A percentile compares a stretch with the other conserved stretches of the same genome.
Conservation (phyloP, 2,888 invertebrate genomes). For the Drosophila putrida region DNA sequence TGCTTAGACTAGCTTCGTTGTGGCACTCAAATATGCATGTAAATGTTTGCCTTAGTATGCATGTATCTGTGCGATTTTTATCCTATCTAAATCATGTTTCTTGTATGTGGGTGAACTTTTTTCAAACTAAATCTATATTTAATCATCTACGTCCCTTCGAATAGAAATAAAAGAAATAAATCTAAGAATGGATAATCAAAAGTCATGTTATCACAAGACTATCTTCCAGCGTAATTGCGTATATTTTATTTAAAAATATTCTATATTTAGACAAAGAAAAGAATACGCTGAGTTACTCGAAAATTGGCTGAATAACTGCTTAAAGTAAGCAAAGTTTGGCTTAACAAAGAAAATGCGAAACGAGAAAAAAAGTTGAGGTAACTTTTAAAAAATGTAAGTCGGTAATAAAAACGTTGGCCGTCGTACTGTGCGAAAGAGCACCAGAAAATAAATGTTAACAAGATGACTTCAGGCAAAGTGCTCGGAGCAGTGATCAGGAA, state of each 20-base stretch:
- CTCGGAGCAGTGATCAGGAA: conserved; percentile 31
- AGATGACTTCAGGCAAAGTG: conserved; percentile 38
- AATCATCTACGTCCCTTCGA: neutral
- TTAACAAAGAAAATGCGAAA: conserved; percentile 36
- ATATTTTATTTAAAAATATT: conserved; percentile 7
- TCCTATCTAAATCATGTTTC: neutral
- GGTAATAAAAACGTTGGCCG: conserved; percentile 46
- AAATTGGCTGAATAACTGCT: conserved; percentile 59
- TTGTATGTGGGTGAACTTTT: neutral
- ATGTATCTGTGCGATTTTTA: conserved; percentile 9
- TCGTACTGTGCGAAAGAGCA: conserved; percentile 37
- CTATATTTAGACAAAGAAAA: neutral
- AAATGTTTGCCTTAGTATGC: neutral
- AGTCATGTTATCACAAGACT: conserved; percentile 1
- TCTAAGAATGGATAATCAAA: neutral
- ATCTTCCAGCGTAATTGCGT: neutral
- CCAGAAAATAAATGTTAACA: conserved; percentile 77
- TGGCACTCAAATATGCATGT: conserved; percentile 10
- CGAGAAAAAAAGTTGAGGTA: conserved; percentile 44
- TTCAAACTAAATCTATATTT: neutral
- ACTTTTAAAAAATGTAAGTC: conserved; percentile 64
- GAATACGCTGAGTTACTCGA: conserved; percentile 17
- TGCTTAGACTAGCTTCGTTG: conserved; percentile 8
- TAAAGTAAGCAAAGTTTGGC: conserved; percentile 54
- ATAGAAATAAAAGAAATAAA: neutral